Conservation (phyloP, 1,140 invertebrate genomes). For the Bursaphelenchus mucronatus region DNA sequence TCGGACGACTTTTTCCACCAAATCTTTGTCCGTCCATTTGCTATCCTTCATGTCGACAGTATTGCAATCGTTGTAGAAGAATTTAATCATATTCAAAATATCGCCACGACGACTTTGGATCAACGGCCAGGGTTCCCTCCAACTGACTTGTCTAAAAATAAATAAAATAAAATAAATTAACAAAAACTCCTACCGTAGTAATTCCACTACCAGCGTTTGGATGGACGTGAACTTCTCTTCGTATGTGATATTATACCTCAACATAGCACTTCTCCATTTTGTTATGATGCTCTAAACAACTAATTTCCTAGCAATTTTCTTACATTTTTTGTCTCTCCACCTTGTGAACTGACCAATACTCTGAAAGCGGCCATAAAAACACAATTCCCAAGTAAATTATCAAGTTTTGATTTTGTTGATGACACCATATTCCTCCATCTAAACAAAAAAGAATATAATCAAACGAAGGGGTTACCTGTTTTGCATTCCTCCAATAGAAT, state of each 20-base stretch:
- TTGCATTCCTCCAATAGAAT: conserved; percentile 3
- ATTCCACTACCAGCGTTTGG: conserved; percentile 24
- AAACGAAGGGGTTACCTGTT: background rate
- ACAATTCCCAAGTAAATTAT: conserved; percentile 32
- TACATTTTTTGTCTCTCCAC: conserved; percentile 25
- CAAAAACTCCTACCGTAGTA: background rate
- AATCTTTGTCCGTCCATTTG: conserved; percentile 23
- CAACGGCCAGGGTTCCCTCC: conserved; percentile 23
- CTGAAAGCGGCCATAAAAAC: conserved; percentile 33
- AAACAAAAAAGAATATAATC: background rate
- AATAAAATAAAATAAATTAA: background rate
- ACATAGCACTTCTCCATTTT: conserved; percentile 20
- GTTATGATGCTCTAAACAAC: conserved; percentile 24
- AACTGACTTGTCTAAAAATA: conserved; percentile 22
- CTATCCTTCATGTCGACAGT: background rate
- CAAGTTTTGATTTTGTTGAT: conserved; percentile 26
- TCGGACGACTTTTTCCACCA: conserved; percentile 25
- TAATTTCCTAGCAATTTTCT: conserved; percentile 10
- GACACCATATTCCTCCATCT: conserved; percentile 29
- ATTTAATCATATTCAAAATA: conserved; percentile 6
- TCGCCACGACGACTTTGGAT: conserved; percentile 18
- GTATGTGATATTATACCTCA: conserved; percentile 26
- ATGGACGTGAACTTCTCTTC: conserved; percentile 24
- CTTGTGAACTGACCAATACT: background rate
- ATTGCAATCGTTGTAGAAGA: conserved; percentile 21